Percentiles rank a stretch among this genome's conserved stretches.
Evolutionary conservation across 2,888 invertebrate species (phyloP).

Genomic region (Habrosyne pyritoides): DNA sequence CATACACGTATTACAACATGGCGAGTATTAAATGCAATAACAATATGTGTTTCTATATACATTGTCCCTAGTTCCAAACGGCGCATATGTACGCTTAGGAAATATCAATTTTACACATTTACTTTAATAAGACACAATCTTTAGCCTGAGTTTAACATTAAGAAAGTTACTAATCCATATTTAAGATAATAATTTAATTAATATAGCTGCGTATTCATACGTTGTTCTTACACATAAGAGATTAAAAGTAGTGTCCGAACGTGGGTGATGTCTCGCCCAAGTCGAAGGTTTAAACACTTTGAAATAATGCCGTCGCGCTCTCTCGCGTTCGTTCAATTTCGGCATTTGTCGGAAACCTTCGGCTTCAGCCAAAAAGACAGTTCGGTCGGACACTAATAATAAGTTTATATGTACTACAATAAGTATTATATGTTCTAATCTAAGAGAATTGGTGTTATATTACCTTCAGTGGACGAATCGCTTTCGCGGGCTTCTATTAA

Average conservation of each 20-base stretch:
- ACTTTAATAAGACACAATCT: slow-evolving; percentile 59
- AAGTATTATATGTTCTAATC: slow-evolving; percentile 36
- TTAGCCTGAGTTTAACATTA: slow-evolving; percentile 41
- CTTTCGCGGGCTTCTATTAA: slow-evolving; percentile 61
- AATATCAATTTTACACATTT: slow-evolving; percentile 27
- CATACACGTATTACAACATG: neutral
- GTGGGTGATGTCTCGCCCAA: no score
- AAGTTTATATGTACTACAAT: neutral
- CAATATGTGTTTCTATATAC: neutral
- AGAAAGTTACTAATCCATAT: slow-evolving; percentile 18
- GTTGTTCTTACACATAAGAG: neutral
- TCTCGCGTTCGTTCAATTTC: no score
- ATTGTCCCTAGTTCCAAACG: neutral
- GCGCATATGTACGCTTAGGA: neutral
- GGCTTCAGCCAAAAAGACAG: no score
- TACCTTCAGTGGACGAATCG: slow-evolving; percentile 81
- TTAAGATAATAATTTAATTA: neutral
- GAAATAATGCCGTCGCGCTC: no score
- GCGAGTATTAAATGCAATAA: neutral
- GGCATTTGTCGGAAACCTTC: no score
- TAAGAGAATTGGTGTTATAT: slow-evolving; percentile 74
- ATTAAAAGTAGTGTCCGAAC: neutral
- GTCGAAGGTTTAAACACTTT: no score
- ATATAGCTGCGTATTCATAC: neutral
- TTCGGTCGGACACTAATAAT: no score